Evolutionary conservation across 92 coral and sea anemone species (phyloP), one percentile per base, ranked within the genome.

Genomic region (Zoanthus gigantus): DNA sequence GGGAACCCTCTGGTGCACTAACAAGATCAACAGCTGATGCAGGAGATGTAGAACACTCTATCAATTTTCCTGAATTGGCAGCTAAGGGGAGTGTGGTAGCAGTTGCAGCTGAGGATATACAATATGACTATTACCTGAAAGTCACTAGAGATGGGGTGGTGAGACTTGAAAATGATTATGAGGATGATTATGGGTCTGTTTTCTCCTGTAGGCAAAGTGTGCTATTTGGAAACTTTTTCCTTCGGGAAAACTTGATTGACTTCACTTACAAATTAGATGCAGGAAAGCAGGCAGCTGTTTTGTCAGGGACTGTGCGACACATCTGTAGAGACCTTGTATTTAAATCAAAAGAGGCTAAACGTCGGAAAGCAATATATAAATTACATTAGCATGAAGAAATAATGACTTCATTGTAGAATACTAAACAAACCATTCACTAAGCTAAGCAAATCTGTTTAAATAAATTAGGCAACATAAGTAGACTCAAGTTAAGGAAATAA

Each of bases 371-470:
- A 44, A 73, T 73, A 3, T 73, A 73, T 18, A 46, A 73, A 73
- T 17, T 73, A 45, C 11, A 18, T 73, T 45, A 73, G 58, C 78
- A 73, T 73, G 78, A 73, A 18, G 78, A 73, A 73, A 73, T 73
- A 44, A 73, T 73, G 56, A 57, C 78, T 73, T 73, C 57, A 73
- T 73, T 73, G 78, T 73, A 14, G 13, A 46, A 73, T 0, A 72
- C 76, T 32, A 2, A 72, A 10, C 31, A 50, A 72, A 42, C 76
- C 52, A 10, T 72, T 72, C 76, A 72, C 76, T 72, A 72, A 37
- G 76, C 76, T 72, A 72, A 72, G 16, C 12, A 72, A 13, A 72
- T 6, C 23, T 34, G 52, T 72, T 37, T 72, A 0, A 32, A 72
- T 72, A 34, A 72, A 72, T 72, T 72, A 72, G n/a, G 13, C 23